These are phyloP conservation scores for Luehdorfia chinensis DNA, from an alignment of 1,140 invertebrate genomes.

Conservation along the genomic window DNA sequence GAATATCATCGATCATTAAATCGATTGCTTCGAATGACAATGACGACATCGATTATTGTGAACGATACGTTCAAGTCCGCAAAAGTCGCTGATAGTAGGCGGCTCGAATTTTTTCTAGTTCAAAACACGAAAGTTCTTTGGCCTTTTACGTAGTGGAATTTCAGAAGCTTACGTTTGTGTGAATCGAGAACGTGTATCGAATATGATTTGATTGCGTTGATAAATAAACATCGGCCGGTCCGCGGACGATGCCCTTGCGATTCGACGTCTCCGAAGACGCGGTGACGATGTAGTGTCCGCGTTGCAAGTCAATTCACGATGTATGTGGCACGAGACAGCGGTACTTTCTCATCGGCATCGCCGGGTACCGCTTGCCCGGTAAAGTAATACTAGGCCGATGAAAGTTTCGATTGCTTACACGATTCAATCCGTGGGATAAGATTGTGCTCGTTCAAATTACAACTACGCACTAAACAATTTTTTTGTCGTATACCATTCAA, in stretches of 20 bases:
- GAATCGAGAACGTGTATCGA: slow-evolving; percentile 68
- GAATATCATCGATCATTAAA: too few relatives aligned
- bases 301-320: slow-evolving; percentile 7
- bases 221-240: slow-evolving; percentile 54
- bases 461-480: slow-evolving; percentile 25
- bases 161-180: slow-evolving; percentile 60
- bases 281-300: neutral
- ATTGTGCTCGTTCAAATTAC: slow-evolving; percentile 14
- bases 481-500: slow-evolving; percentile 26
- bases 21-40: too few relatives aligned
- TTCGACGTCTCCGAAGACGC: slow-evolving; percentile 14
- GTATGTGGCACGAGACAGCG: slow-evolving; percentile 48
- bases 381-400: slow-evolving; percentile 49
- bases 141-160: slow-evolving; percentile 44
- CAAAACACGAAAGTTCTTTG: slow-evolving; percentile 47
- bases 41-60: too few relatives aligned
- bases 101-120: slow-evolving; percentile 19
- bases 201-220: slow-evolving; percentile 52
- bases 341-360: slow-evolving; percentile 65
- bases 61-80: too few relatives aligned
- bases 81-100: too few relatives aligned
- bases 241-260: slow-evolving; percentile 47
- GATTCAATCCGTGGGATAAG: slow-evolving; percentile 1
- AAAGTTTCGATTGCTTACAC: slow-evolving; percentile 30
- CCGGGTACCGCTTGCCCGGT: slow-evolving; percentile 40